phyloP scores from a whole-genome alignment of 2,797 vertebrate genomes.

The Dipus sagitta region DNA sequence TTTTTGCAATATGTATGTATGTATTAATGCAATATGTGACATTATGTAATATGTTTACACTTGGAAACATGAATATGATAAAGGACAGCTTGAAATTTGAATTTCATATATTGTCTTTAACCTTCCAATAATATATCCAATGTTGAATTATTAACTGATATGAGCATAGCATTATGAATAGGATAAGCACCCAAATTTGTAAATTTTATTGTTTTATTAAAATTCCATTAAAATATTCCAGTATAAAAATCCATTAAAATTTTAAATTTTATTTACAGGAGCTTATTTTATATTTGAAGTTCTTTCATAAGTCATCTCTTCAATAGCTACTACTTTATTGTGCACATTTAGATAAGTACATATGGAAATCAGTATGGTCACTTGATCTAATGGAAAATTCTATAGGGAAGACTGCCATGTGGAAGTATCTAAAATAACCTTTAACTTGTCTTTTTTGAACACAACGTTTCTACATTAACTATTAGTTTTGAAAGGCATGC shows the following conservation, averaged over 20 bases:
- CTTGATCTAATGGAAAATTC: not conserved
- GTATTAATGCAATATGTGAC: not conserved
- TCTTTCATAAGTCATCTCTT: not conserved
- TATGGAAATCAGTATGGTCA: not conserved
- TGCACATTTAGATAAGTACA: not conserved
- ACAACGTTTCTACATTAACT: not conserved
- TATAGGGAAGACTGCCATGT: not conserved
- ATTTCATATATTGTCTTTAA: not conserved
- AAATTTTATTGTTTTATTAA: not conserved
- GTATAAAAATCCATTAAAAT: not conserved
- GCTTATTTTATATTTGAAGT: not conserved
- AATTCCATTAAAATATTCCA: not conserved
- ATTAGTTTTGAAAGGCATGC: not conserved
- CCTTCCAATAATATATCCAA: not conserved
- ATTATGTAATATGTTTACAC: not conserved
- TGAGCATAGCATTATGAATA: not conserved
- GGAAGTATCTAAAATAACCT: not conserved
- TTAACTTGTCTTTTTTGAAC: not conserved
- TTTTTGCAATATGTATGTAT: not conserved
- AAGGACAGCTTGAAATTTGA: not conserved
- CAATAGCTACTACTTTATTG: not conserved
- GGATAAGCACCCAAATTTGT: not conserved
- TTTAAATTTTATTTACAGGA: not conserved
- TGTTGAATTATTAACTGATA: not conserved
- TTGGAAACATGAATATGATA: not conserved